Base-by-base conservation (phyloP, 2,113 vertebrate genomes). In the Ploceus nigricollis region DNA sequence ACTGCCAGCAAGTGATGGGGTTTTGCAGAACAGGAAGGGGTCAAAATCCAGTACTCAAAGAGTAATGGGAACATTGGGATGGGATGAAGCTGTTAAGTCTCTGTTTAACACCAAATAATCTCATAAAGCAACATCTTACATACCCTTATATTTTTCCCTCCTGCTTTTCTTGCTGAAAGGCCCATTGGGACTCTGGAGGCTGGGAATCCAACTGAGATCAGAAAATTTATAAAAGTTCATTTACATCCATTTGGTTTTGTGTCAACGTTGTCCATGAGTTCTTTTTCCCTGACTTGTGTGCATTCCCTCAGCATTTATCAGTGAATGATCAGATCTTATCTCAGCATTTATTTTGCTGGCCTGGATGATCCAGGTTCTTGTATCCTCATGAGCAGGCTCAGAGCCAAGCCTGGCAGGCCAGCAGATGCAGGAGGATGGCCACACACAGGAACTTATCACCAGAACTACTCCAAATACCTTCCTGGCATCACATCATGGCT, bases 111-210 rank as follows among this genome's bases (percentile, higher is more conserved):
- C 35, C 66, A 76, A 82, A 79, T 33, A 86, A 56, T 33, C 79
- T 68, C 40, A 79, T 15, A 58, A 54, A 71, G 21, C 47, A 45
- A 21, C 0, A 1, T 15, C 22, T 69, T 53, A 28, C 7, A 77
- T 57, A 65, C 0, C 0, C 2, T 23, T 68, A 1, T 11, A 33
- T 66, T 73, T 72, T 40, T 33, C 14, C 45, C 65, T 37, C 24
- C 11, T 37, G 28, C 7, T 90, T 78, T 65, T 89, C 42, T 56
- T 54, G 16, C 44, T 66, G 44, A 68, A 64, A 87, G 51, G 33
- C 42, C 39, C 35, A 39, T 31, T 0, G 0, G 18, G 18, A 68
- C 30, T 70, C 82, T n/a, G 42, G 75, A 37, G 57, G 33, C 21
- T 88, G 40, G 28, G 45, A 86, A 92, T 77, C 39, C 48, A 85